Base-by-base conservation (phyloP, 2,888 invertebrate genomes). In the Herminia tarsipennalis region DNA sequence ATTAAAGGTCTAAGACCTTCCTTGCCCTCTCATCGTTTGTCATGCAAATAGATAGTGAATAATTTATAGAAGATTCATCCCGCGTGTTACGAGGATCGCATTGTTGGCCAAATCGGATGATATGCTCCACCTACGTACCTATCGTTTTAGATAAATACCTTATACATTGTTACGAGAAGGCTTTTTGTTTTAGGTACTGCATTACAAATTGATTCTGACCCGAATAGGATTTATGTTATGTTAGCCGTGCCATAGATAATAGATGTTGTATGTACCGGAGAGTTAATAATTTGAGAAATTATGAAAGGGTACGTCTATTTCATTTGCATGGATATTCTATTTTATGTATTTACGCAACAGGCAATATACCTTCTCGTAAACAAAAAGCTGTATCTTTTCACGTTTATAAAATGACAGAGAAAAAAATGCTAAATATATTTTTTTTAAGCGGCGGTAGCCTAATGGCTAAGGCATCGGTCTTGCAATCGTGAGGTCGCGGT, bases 11-110 rank as follows among this genome's bases (percentile, higher is more conserved):
- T 85, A 66, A 86, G 81, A 83, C 79, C 84, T 82, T 77, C 75
- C 67, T 72, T 75, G 76, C 79, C 80, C 71, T 69, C 57, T 54
- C 66, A 72, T 83, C 87, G 85, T 88, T 88, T 88, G 83, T 87
- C 86, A 88, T 87, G 88, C 83, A 88, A 89, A 88, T 87, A 85
- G 78, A 78, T 77, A 84, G 78, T 86, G 88, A 88, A 89, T 88
- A 87, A 87, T 87, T 88, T 86, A 88, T 84, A 71, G 77, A 75
- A 78, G 78, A 83, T 81, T 81, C 81, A 81, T 82, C 82, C 81
- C 76, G 73, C 70, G 77, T 78, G 76, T 80, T 79, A 81, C 71
- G 71, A 76, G 66, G 71, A 71, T 73, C 69, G 72, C 73, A 81
- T 79, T 81, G 82, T 80, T 68, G 73, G 62, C 73, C 66, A 78